Percentiles rank a stretch among this genome's conserved stretches.
These are phyloP conservation scores for Dromius quadrimaculatus DNA, from an alignment of 2,888 invertebrate genomes.

Conservation along the genomic window DNA sequence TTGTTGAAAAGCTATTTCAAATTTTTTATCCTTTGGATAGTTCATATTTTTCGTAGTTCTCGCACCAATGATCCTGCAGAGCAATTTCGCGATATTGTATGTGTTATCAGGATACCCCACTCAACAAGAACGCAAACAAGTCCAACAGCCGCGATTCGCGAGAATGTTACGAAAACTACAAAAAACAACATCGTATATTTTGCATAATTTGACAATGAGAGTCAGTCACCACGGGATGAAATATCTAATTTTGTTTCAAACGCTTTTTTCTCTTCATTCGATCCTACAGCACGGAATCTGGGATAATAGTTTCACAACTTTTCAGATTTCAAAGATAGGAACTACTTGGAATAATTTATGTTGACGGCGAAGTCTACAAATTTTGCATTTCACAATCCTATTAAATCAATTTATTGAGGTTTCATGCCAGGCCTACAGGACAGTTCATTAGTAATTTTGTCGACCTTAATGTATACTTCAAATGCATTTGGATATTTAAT, in stretches of 20 bases:
- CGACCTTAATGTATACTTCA: too few relatives aligned
- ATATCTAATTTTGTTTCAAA: conserved; percentile 29
- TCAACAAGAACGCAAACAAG: conserved; percentile 22
- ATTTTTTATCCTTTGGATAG: conserved; percentile 12
- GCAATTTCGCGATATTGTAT: too few relatives aligned
- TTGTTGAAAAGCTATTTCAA: conserved; percentile 13
- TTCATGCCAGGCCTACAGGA: too few relatives aligned
- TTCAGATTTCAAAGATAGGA: conserved; percentile 11
- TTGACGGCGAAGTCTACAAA: too few relatives aligned
- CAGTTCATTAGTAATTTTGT: too few relatives aligned
- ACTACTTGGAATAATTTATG: conserved; percentile 7
- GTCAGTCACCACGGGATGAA: conserved; percentile 10
- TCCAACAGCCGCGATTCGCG: not conserved
- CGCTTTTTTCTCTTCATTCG: conserved; percentile 29
- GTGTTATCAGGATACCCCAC: conserved; percentile 41
- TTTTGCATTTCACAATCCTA: too few relatives aligned
- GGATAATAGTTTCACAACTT: conserved; percentile 7
- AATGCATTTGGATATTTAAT: too few relatives aligned
- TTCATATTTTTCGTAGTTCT: conserved; percentile 24
- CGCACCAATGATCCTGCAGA: not conserved
- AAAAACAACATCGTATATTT: conserved; percentile 39
- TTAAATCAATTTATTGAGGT: too few relatives aligned
- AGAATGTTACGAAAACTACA: conserved; percentile 14
- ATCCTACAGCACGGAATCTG: not conserved
- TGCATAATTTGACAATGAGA: conserved; percentile 38